phyloP scores from a whole-genome alignment of 2,888 invertebrate species.

The Lydus trimaculatus region DNA sequence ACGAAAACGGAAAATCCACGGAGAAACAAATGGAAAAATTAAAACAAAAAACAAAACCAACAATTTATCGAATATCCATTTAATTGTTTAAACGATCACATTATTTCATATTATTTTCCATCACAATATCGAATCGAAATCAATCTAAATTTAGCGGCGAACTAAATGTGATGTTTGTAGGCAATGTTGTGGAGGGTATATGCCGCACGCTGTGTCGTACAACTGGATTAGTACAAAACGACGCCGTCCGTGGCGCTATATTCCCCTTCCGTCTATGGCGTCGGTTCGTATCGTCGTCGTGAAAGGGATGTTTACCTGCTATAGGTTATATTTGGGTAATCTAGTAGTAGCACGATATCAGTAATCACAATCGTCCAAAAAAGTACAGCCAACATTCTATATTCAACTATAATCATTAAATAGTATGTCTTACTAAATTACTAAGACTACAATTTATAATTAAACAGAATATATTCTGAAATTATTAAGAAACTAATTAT shows the following conservation, averaged over 20 bases:
- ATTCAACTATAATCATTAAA: constrained; percentile 2
- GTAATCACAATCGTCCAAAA: constrained; percentile 7
- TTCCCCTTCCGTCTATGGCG: constrained; percentile 61
- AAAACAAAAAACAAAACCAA: constrained; percentile 14
- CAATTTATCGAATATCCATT: background rate
- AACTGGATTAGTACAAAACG: constrained; percentile 53
- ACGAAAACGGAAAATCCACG: background rate
- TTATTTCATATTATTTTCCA: constrained; percentile 28
- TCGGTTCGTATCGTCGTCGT: constrained; percentile 37
- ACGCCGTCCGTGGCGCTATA: constrained; percentile 54
- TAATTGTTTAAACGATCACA: constrained; percentile 30
- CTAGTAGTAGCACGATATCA: constrained; percentile 26
- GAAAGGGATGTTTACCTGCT: constrained; percentile 39
- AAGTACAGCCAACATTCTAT: background rate
- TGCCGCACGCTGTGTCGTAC: constrained; percentile 48
- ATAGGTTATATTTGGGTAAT: constrained; percentile 28
- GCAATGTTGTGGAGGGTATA: constrained; percentile 31
- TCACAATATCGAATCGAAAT: constrained; percentile 26
- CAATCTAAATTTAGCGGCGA: constrained; percentile 40
- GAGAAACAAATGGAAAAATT: background rate
- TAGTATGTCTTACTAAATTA: background rate
- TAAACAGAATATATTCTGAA: background rate
- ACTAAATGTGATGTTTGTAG: constrained; percentile 34
- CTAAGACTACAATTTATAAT: background rate
- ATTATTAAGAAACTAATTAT: background rate